Conservation (phyloP, 64 coral and sea anemone species). For the Montipora sp. region DNA sequence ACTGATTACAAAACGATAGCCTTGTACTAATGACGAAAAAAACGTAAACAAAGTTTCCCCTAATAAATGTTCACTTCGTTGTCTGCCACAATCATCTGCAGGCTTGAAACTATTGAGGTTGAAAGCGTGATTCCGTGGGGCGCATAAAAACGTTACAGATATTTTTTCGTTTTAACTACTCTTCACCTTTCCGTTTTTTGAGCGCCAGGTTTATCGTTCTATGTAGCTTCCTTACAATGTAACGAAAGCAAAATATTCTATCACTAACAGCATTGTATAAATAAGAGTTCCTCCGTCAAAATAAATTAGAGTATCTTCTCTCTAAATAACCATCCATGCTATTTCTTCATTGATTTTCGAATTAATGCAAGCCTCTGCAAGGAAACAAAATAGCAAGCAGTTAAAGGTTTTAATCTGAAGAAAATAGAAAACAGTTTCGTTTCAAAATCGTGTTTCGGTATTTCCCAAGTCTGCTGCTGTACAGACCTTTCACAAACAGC, state of each 20-base stretch:
- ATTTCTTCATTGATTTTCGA: slow-evolving; percentile 83
- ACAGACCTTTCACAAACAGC: too few species aligned
- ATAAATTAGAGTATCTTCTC: slow-evolving; percentile 15
- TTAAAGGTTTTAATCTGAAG: too few species aligned
- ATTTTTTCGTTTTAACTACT: background rate
- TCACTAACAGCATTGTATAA: background rate
- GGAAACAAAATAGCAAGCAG: background rate
- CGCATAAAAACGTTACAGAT: background rate
- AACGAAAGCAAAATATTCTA: background rate
- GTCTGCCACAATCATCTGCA: too few species aligned
- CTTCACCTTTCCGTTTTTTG: background rate
- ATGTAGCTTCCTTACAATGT: background rate
- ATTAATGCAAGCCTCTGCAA: slow-evolving; percentile 79
- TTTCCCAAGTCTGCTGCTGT: too few species aligned
- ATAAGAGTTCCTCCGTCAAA: slow-evolving; percentile 4
- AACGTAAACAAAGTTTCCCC: too few species aligned
- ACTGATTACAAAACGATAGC: too few species aligned
- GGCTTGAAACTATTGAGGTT: too few species aligned
- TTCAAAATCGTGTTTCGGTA: too few species aligned
- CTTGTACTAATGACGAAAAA: too few species aligned
- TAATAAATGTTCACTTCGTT: too few species aligned
- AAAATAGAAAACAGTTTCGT: too few species aligned
- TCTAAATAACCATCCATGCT: background rate
- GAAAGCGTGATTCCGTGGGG: background rate
- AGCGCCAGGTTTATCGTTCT: background rate